Evolutionary conservation across 2,888 invertebrate species (phyloP), one percentile per base, ranked within the genome.

Genomic region (Xylota segnis): DNA sequence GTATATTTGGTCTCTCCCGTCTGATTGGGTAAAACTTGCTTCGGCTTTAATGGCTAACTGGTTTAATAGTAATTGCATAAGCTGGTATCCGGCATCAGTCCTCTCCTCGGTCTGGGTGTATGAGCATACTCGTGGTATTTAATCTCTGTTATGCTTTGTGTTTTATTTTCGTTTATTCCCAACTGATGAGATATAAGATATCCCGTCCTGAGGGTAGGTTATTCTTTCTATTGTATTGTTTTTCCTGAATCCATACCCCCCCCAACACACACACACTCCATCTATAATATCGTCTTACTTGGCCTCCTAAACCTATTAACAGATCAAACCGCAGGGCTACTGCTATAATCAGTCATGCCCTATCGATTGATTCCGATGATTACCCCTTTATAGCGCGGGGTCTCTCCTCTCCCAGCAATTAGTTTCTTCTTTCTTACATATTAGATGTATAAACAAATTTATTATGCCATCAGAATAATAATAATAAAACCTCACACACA

Each of bases 281-380:
- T n/a, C n/a, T n/a, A 18, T 9, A 6, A 58, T 58, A 58, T 58
- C 58, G 29, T 37, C 37, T 50, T 50, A 10, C 18, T n/a, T 50
- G 23, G 18, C 23, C 50, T 56, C 50, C 16, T 56, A 56, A 75
- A 56, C 65, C 56, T 66, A 75, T 75, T 66, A 66, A 23, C 37
- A 56, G 50, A 76, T 59, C 40, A 59, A 45, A 66, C 61, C 70
- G 59, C 37, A 63, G 47, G 59, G 50, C 58, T 63, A 23, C 16
- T 56, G 12, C 47, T 32, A 58, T 47, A 76, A 76, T 63, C 50
- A 70, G 37, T 52, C 45, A n/a, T 59, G 34, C 9, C 50, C 32
- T 29, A 58, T 71, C 58, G 65, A 70, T 75, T 70, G 70, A 82
- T 82, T 59, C 74, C 52, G 56, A 59, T 45, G 27, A 74, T 81